phyloP scores from a whole-genome alignment of 2,113 vertebrate species.

The Tringa solitaria region DNA sequence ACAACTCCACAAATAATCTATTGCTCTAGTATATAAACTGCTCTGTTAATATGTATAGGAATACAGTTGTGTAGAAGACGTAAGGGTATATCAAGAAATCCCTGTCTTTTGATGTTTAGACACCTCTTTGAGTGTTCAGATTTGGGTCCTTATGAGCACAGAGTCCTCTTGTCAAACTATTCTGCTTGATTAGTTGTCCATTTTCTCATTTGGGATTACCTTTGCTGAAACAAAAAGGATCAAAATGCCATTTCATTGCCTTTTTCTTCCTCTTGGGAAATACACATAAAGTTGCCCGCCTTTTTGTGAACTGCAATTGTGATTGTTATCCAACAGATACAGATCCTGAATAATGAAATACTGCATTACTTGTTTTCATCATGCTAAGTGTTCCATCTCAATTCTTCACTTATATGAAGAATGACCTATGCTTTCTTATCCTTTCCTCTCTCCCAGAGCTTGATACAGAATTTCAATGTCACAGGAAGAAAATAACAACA shows the following conservation, averaged over 20 bases:
- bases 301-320: not conserved
- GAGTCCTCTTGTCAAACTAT: not conserved
- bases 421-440: not conserved
- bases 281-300: not conserved
- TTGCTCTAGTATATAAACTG: not conserved
- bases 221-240: not conserved
- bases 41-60: not conserved
- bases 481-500: not conserved
- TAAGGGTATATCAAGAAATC: not conserved
- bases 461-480: slow-evolving; percentile 8
- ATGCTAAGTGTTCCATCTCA: not conserved
- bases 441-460: not conserved
- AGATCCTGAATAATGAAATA: not conserved
- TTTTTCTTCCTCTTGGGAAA: not conserved
- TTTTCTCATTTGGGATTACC: not conserved
- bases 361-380: not conserved
- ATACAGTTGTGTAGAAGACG: not conserved
- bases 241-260: not conserved
- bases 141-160: not conserved
- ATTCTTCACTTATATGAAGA: not conserved
- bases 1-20: not conserved
- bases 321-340: not conserved
- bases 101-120: not conserved
- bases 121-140: not conserved
- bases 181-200: not conserved